phyloP scores from a whole-genome alignment of 2,888 invertebrate genomes.

The Entomobrya multifasciata region DNA sequence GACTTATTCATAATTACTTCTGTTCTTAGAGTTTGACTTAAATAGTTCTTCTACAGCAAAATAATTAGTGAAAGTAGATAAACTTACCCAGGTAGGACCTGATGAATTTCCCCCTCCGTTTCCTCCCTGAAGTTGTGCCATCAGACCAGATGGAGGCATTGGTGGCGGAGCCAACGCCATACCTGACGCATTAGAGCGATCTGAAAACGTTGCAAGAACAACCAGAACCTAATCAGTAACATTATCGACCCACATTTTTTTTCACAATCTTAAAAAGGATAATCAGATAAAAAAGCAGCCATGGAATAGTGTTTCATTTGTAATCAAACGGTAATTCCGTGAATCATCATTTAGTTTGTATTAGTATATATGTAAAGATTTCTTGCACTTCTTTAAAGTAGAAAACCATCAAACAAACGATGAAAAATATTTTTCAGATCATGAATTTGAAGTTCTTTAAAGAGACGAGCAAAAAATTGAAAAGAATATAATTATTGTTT shows the following conservation, averaged over 20 bases:
- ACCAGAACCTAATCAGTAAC: no score
- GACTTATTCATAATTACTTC: not conserved
- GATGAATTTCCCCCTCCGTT: conserved; percentile 50
- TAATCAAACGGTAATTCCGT: conserved; percentile 73
- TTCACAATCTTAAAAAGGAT: no score
- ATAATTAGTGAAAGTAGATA: not conserved
- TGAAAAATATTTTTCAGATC: not conserved
- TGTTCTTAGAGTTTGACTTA: not conserved
- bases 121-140: conserved; percentile 76
- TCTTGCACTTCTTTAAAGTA: conserved; percentile 17
- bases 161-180: conserved; percentile 78
- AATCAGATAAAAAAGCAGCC: conserved; percentile 73
- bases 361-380: conserved; percentile 11
- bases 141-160: conserved; percentile 77
- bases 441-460: no score
- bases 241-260: no score
- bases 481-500: conserved; percentile 5
- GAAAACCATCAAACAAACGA: not conserved
- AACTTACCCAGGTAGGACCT: conserved; percentile 78
- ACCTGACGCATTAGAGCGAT: conserved; percentile 23
- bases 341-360: conserved; percentile 54
- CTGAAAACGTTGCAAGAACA: conserved; percentile 7
- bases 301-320: conserved; percentile 63
- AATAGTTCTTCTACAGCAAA: not conserved
- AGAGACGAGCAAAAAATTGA: conserved; percentile 33